Evolutionary conservation across 2,888 invertebrate species (phyloP).

Genomic region (Agrochola lychnidis): DNA sequence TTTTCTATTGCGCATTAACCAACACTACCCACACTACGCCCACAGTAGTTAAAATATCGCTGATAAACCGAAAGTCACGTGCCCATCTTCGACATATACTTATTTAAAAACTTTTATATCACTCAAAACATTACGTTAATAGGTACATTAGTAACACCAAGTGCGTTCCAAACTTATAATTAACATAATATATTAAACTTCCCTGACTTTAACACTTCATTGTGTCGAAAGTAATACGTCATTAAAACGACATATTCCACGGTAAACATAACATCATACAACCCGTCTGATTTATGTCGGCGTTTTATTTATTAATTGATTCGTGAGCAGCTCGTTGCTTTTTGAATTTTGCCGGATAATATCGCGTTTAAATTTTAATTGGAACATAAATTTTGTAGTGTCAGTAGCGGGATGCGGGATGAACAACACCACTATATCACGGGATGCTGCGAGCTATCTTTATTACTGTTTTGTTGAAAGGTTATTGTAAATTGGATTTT

Average conservation of each 20-base stretch:
- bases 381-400: constrained; percentile 71
- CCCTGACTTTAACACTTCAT: constrained; percentile 43
- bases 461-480: constrained; percentile 63
- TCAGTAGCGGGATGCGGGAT: constrained; percentile 51
- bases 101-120: not conserved
- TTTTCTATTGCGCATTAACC: too few species aligned
- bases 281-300: constrained; percentile 68
- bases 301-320: constrained; percentile 73
- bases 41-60: too few species aligned
- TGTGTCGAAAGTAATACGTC: constrained; percentile 38
- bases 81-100: too few species aligned
- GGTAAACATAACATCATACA: constrained; percentile 51
- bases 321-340: constrained; percentile 65
- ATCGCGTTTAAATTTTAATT: constrained; percentile 73
- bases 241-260: constrained; percentile 44
- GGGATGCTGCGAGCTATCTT: constrained; percentile 60
- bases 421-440: constrained; percentile 54
- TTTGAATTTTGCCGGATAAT: constrained; percentile 70
- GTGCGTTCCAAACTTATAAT: constrained; percentile 16
- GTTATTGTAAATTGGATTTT: constrained; percentile 64
- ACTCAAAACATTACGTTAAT: not conserved
- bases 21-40: too few species aligned
- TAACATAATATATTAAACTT: constrained; percentile 49
- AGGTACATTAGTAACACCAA: constrained; percentile 1
- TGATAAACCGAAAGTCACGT: too few species aligned